These are phyloP conservation scores for Hemibagrus wyckioides DNA, from an alignment of 2,113 vertebrate species.

Conservation along the genomic window DNA sequence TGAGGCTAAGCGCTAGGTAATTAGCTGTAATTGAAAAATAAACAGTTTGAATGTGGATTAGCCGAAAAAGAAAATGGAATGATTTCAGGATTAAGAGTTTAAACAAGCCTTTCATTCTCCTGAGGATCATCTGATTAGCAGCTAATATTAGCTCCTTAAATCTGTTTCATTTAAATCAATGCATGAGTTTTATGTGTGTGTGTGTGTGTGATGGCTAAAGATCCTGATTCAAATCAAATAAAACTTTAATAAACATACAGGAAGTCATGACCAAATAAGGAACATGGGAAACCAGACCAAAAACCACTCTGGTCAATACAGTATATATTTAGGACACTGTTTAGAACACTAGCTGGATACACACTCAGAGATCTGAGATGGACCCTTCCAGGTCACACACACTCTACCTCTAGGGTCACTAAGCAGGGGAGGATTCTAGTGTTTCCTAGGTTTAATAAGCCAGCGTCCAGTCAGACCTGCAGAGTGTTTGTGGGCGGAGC, in stretches of 20 bases:
- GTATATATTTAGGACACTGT: not conserved
- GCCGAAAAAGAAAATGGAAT: not conserved
- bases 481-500: not conserved
- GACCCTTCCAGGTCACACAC: not conserved
- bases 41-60: conserved; percentile 14
- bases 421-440: not conserved
- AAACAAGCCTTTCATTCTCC: not conserved
- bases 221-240: not conserved
- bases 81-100: not conserved
- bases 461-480: not conserved
- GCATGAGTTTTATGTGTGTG: not conserved
- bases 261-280: not conserved
- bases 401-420: not conserved
- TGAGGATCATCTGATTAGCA: not conserved
- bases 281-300: not conserved
- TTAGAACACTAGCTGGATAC: not conserved
- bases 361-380: not conserved
- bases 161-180: not conserved
- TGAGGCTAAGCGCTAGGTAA: not conserved
- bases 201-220: not conserved
- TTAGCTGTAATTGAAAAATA: conserved; percentile 18
- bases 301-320: not conserved
- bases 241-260: not conserved
- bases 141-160: not conserved
- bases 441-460: not conserved